Evolutionary conservation across 2,888 invertebrate genomes (phyloP).

Genomic region (Eristalis arbustorum): DNA sequence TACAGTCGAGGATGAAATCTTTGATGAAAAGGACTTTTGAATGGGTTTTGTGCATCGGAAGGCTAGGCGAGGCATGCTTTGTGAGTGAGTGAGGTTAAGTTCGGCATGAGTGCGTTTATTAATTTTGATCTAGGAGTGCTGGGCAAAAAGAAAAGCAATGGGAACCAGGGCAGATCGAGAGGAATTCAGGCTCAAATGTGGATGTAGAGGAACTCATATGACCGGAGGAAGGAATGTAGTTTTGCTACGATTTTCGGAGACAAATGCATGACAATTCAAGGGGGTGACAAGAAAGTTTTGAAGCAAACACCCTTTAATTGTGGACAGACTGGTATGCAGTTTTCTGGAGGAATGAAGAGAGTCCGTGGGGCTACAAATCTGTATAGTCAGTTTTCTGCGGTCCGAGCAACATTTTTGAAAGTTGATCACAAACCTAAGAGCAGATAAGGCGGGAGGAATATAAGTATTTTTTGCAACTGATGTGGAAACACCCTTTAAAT

Average conservation of each 20-base stretch:
- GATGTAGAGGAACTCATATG: no score
- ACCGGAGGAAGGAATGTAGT: no score
- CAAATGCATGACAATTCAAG: no score
- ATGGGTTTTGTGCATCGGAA: background rate
- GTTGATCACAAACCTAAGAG: background rate
- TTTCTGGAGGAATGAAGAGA: background rate
- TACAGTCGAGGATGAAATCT: background rate
- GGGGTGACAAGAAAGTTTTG: no score
- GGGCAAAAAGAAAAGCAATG: no score
- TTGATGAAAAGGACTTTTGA: background rate
- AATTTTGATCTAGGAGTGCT: no score
- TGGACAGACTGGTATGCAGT: background rate
- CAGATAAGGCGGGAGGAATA: background rate
- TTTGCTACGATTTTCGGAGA: no score
- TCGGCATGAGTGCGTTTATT: background rate
- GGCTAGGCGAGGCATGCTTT: background rate
- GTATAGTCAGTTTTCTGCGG: background rate
- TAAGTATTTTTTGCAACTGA: background rate
- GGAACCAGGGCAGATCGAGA: no score
- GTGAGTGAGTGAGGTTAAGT: background rate
- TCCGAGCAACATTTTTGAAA: background rate
- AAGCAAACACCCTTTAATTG: background rate
- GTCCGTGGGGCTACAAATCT: background rate
- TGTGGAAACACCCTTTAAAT: background rate
- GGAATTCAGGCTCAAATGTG: no score